Evolutionary conservation across 1,140 invertebrate species (phyloP), one percentile per base, ranked within the genome.

Genomic region (Drosophila lacertosa): DNA sequence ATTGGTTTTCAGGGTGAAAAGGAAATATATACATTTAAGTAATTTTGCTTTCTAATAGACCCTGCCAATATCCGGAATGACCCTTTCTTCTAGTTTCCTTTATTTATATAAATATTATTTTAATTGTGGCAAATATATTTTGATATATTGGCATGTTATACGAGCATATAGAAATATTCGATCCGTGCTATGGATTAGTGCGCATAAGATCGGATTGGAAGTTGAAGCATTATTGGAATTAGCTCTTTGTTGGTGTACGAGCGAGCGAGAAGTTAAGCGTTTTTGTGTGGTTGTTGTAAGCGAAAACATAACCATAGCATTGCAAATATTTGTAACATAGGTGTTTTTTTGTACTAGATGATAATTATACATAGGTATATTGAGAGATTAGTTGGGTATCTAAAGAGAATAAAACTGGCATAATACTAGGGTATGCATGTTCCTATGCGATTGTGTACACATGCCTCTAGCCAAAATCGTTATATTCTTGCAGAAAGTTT

Each of bases 391-490:
- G 33, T 60, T 39, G 24, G 57, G 40, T 63, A 37, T 60, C 57
- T 73, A 60, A 62, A 40, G 35, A 67, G 35, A 66, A 50, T 48
- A 47, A 16, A 62, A 40, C 32, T 48, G 55, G 63, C 63, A 48
- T 58, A 20, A 48, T 24, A 59, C 40, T 66, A 64, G 51, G 71
- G 60, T 66, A 70, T 83, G 59, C 75, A 71, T 67, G 77, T 67
- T 79, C 80, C 75, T 83, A 84, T 77, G 71, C 74, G 81, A 77
- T 65, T 79, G 62, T 73, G 40, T 81, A 79, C 68, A 89, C 83
- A 89, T 86, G 74, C 84, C 84, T 57, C 83, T 88, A 89, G 82
- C 69, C 68, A 57, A 76, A 58, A 66, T 50, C 37, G 40, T 20
- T 57, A 68, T 35, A 62, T 68, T 55, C 35, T 71, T 74, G 72